Evolutionary conservation across 2,113 vertebrate species (phyloP), one percentile per base, ranked within the genome.

Genomic region (Prietella phreatophila): DNA sequence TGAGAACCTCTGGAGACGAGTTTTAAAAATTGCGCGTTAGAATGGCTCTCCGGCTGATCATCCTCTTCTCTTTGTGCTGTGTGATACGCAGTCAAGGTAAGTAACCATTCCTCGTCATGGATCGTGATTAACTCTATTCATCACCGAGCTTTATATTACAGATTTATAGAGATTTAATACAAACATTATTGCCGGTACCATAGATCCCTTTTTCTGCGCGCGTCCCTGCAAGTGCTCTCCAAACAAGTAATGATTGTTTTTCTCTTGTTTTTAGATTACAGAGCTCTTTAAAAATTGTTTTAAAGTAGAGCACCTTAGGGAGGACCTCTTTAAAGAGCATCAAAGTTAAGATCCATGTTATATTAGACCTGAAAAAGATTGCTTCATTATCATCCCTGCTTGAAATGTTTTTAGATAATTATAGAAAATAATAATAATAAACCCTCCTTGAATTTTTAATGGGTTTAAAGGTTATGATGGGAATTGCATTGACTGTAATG

Each of bases 81-180:
- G 65, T 90, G 65, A 91, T 95, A 50, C 91, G 89, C 27, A 92
- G 87, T 11, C 94, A 95, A 94, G 94, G 95, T 96, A 94, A 94
- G 94, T 90, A 78, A 90, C 87, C 89, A 89, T 82, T 61, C 19
- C 20, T 67, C 39, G 0, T 14, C 6, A 0, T 39, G 30, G 20
- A 36, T 82, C 47, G 39, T 11, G 47, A 55, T 17, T 33, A 80
- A 19, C 33, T 9, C 3, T 55, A 30, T 55, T n/a, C 42, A 25
- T 8, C 27, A 19, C n/a, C 2, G 30, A 50, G 55, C 50, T 6
- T 33, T 80, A 17, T 42, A 61, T 82, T 61, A n/a, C 82, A 83
- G 47, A 9, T 50, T 42, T 42, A 39, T 61, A n/a, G 60, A 83
- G 47, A 9, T 50, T 42, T 42, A 39, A 61, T 58, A 1, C 15